Evolutionary conservation across 2,113 vertebrate species (phyloP).

Genomic region (human): GRCh38 chr4:37957501-37958000

Average conservation of each 20-base stretch:
- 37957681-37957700: not conserved
- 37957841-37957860: not conserved
- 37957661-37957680: not conserved
- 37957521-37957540: not conserved
- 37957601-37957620: not conserved
- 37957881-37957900: not conserved
- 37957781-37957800: conserved; percentile 41
- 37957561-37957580: not conserved
- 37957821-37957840: not conserved
- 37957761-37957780: not conserved
- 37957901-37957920: not conserved
- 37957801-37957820: conserved; percentile 34
- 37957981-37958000: not conserved
- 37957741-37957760: conserved; percentile 7
- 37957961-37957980: not conserved
- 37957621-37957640: not conserved
- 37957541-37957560: not conserved
- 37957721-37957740: conserved; percentile 14
- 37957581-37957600: not conserved
- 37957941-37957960: conserved; percentile 33
- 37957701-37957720: not conserved
- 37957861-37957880: not conserved
- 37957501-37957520: not conserved
- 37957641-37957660: not conserved
- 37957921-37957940: conserved; percentile 42